Conservation (phyloP, 2,888 invertebrate genomes). For the Agrotis segetum region DNA sequence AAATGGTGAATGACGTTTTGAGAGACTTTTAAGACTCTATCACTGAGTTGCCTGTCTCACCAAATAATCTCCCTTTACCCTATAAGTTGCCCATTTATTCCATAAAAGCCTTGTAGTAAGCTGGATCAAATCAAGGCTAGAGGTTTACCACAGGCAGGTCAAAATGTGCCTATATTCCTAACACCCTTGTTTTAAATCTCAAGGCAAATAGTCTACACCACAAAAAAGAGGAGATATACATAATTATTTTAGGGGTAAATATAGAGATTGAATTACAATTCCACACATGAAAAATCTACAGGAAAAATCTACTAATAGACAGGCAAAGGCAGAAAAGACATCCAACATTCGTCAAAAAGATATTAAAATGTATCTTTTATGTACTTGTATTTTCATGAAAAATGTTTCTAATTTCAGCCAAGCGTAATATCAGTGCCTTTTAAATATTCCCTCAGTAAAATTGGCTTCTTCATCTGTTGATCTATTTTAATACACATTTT, state of each 20-base stretch:
- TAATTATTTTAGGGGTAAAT: too few relatives aligned
- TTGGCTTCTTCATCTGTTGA: conserved; percentile 19
- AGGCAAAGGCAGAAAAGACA: neutral
- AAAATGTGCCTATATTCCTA: neutral
- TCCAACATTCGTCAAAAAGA: neutral
- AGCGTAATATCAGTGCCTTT: conserved; percentile 28
- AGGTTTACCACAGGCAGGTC: too few relatives aligned
- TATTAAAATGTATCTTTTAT: conserved; percentile 17
- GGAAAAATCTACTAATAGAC: neutral
- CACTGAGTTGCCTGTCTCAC: too few relatives aligned
- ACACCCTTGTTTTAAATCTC: neutral
- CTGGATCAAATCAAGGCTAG: too few relatives aligned
- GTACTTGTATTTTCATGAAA: neutral
- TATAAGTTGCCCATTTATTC: neutral
- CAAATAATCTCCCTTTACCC: too few relatives aligned
- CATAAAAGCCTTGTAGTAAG: neutral
- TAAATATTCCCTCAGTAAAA: conserved; percentile 25
- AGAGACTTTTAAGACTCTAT: too few relatives aligned
- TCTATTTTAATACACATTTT: conserved; percentile 19
- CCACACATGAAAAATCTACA: neutral
- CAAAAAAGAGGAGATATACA: neutral
- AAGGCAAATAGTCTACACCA: neutral
- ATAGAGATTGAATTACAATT: neutral
- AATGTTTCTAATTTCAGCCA: conserved; percentile 4
- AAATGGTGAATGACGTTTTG: too few relatives aligned